Percentiles rank a stretch among this genome's conserved stretches.
Evolutionary conservation across 2,888 invertebrate species (phyloP).

Genomic region (Fragum whitleyi): DNA sequence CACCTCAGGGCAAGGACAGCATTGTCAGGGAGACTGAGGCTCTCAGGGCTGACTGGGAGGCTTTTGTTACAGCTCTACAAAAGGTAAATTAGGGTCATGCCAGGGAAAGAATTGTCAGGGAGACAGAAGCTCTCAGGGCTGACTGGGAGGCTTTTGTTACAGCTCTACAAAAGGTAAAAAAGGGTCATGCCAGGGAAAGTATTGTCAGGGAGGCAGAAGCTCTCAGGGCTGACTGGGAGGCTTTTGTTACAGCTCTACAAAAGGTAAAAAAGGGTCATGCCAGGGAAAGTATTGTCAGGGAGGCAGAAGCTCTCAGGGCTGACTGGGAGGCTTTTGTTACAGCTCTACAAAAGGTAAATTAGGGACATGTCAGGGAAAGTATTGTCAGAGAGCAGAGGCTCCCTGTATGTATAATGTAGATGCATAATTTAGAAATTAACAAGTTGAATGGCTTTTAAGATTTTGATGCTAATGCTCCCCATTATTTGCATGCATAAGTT

Average conservation of each 20-base stretch:
- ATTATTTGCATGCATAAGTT: no score
- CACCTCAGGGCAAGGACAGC: conserved; percentile 80
- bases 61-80: conserved; percentile 78
- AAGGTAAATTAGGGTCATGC: conserved; percentile 80
- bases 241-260: conserved; percentile 78
- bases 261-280: conserved; percentile 80
- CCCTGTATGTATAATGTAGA: no score
- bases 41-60: conserved; percentile 81
- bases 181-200: conserved; percentile 79
- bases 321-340: conserved; percentile 82
- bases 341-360: conserved; percentile 78
- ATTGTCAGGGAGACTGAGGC: conserved; percentile 80
- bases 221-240: conserved; percentile 81
- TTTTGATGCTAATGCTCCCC: no score
- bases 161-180: conserved; percentile 78
- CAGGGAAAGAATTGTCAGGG: conserved; percentile 78
- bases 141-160: conserved; percentile 82
- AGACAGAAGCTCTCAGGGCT: conserved; percentile 79
- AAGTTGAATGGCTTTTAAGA: no score
- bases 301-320: conserved; percentile 79
- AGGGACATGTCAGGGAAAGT: no score
- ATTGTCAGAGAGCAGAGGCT: no score
- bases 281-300: conserved; percentile 78
- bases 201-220: conserved; percentile 80
- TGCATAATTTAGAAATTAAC: no score